Base-by-base conservation (phyloP, 2,113 vertebrate species). In the Ctenodactylus gundi region DNA sequence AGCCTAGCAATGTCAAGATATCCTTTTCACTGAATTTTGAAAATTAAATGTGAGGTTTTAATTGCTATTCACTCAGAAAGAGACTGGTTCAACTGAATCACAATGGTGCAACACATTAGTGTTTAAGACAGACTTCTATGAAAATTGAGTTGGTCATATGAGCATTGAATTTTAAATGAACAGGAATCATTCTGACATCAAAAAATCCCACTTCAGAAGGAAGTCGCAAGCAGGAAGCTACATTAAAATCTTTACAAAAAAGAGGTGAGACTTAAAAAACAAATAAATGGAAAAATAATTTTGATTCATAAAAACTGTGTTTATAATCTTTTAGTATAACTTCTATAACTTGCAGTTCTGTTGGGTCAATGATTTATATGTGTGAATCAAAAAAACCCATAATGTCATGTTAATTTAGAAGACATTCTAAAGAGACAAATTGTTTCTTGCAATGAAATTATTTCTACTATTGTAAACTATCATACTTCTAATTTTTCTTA, bases 141-240 rank as follows among this genome's bases (percentile, higher is more conserved):
- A 70, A 95, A n/a, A 90, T 0, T 13, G 58, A 77, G 13, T 77
- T 77, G 7, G 2, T 51, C 58, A 73, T 44, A 75, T 80, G 41
- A 94, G 41, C 21, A 41, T 51, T 57, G 31, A 93, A 60, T 93
- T 11, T 83, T 57, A 85, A 80, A 68, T 87, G 70, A 94, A 70
- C 3, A 93, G 17, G 36, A 78, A 82, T 88, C 23, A 55, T 20
- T 72, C 27, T 44, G 18, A 78, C 85, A 87, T 11, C 31, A 41
- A 93, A 84, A 73, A 23, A n/a, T 20, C 83, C 12, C 14, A 73
- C 11, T n/a, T 60, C 34, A 55, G n/a, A 20, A 90, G 10, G 53
- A 77, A 92, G 51, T 7, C 65, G 21, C 10, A 73, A 23, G 70
- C 58, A 34, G 46, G 58, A 88, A 77, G 25, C 0, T 72, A 44